Conservation (phyloP, 2,113 vertebrate genomes). For the Catagonus wagneri region DNA sequence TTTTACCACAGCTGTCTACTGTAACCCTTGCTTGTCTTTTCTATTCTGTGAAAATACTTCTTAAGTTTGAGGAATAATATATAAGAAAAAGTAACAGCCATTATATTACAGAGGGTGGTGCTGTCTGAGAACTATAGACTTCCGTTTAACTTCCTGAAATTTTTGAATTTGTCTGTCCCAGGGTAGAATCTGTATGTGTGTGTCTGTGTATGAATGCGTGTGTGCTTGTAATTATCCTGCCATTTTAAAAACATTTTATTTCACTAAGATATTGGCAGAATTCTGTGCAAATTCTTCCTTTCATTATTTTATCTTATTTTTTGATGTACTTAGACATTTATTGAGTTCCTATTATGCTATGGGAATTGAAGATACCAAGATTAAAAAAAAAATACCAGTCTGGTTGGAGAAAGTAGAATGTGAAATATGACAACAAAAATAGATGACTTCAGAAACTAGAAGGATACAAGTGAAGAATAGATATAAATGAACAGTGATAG, state of each 20-base stretch:
- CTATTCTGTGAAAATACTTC: neutral
- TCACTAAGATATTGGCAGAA: neutral
- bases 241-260: neutral
- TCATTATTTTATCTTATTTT: constrained; percentile 17
- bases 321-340: neutral
- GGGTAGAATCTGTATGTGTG: neutral
- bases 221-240: neutral
- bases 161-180: neutral
- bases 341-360: neutral
- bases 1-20: neutral
- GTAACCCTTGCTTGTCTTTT: neutral
- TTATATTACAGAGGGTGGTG: neutral
- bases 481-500: too few relatives aligned
- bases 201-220: neutral
- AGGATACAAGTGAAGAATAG: neutral
- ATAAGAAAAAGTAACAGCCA: neutral
- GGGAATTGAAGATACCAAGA: neutral
- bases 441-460: neutral
- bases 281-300: neutral
- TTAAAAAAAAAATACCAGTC: neutral
- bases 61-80: constrained; percentile 23
- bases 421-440: neutral
- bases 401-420: neutral
- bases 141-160: neutral
- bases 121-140: neutral